A percentile compares a stretch with the other conserved stretches of the same genome.
phyloP scores from a whole-genome alignment of 2,797 vertebrate species.

The Okamejei kenojei region DNA sequence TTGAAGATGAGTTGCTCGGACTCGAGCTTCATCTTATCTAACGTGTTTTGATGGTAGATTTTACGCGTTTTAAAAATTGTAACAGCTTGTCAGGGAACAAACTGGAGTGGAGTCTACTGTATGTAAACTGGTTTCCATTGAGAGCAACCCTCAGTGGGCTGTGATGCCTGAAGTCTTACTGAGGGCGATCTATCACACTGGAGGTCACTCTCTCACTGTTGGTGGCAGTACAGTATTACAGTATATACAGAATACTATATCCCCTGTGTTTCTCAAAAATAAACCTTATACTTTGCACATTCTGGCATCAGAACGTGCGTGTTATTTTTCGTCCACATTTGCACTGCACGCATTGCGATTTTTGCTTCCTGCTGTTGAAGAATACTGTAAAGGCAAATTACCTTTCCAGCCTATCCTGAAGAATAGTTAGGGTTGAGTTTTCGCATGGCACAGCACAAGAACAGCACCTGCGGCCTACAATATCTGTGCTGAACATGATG shows the following conservation, averaged over 20 bases:
- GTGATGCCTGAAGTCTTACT: constrained; percentile 19
- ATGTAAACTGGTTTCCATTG: constrained; percentile 28
- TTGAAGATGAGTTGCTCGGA: constrained; percentile 7
- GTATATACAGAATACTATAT: constrained; percentile 31
- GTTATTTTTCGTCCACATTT: not conserved
- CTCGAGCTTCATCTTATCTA: not conserved
- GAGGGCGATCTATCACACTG: not conserved
- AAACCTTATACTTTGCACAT: constrained; percentile 38
- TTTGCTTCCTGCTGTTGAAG: not conserved
- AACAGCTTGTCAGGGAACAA: constrained; percentile 13
- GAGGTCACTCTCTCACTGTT: not conserved
- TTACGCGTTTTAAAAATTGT: not conserved
- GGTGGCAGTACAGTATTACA: constrained; percentile 34
- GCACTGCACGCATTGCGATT: not conserved
- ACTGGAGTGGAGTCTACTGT: not conserved
- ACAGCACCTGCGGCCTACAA: too few species aligned
- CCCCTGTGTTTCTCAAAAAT: constrained; percentile 31
- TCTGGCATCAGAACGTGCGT: constrained; percentile 36
- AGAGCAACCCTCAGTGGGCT: not conserved
- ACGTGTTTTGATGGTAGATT: not conserved
- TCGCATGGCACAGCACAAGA: too few species aligned
- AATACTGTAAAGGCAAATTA: too few species aligned
- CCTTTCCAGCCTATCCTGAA: too few species aligned
- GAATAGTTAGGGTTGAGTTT: too few species aligned
- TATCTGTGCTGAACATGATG: too few species aligned